Evolutionary conservation across 2,888 invertebrate genomes (phyloP).

Genomic region (Gymnosoma rotundatum): DNA sequence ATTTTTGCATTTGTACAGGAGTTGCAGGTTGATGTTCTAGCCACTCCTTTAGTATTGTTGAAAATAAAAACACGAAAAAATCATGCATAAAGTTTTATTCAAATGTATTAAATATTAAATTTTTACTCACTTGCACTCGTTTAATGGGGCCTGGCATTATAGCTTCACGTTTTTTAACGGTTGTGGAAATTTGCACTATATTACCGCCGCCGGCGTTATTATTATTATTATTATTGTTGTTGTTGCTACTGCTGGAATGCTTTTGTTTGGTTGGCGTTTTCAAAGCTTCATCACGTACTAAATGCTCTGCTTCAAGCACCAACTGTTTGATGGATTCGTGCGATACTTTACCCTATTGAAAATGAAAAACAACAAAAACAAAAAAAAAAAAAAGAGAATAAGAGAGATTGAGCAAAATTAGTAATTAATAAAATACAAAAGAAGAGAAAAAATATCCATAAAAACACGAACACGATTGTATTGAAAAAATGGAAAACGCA

Average conservation of each 20-base stretch:
- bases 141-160: constrained; percentile 81
- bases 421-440: constrained; percentile 48
- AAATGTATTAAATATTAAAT: background rate
- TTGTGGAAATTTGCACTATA: constrained; percentile 80
- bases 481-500: constrained; percentile 26
- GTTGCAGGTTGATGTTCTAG: constrained; percentile 81
- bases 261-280: constrained; percentile 81
- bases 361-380: constrained; percentile 49
- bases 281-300: constrained; percentile 85
- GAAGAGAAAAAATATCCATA: constrained; percentile 17
- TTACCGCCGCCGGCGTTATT: constrained; percentile 47
- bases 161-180: constrained; percentile 81
- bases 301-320: constrained; percentile 90
- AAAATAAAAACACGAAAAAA: background rate
- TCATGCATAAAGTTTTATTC: background rate
- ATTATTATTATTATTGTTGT: constrained; percentile 74
- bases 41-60: constrained; percentile 78
- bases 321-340: constrained; percentile 88
- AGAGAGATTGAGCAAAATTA: constrained; percentile 44
- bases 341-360: constrained; percentile 79
- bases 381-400: no score
- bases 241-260: constrained; percentile 72
- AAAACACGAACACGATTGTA: background rate
- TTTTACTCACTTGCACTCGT: constrained; percentile 79
- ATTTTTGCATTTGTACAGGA: constrained; percentile 72